Conservation (phyloP, 1,140 invertebrate genomes). For the Triops cancriformis region DNA sequence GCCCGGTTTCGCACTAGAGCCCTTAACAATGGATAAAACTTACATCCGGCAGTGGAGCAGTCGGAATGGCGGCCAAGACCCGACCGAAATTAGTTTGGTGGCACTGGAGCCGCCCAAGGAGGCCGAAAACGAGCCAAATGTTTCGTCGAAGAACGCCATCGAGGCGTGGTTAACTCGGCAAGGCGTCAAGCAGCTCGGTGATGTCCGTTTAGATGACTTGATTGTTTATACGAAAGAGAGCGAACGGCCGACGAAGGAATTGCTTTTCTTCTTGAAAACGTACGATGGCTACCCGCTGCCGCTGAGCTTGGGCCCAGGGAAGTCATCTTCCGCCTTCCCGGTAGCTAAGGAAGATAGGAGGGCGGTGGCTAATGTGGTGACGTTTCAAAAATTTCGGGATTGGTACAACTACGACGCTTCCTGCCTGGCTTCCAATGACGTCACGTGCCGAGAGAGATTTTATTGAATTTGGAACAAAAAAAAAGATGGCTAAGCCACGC, state of each 20-base stretch:
- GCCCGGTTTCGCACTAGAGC: neutral
- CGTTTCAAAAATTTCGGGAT: neutral
- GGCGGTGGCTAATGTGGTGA: neutral
- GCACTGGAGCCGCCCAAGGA: neutral
- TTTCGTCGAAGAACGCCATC: neutral
- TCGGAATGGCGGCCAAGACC: neutral
- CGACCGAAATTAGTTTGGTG: neutral
- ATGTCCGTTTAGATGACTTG: neutral
- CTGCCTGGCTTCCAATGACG: neutral
- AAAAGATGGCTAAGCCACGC: no score
- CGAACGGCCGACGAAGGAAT: neutral
- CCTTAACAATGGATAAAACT: neutral
- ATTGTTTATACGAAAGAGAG: neutral
- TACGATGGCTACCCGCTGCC: neutral
- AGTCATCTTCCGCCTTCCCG: neutral
- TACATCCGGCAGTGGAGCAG: neutral
- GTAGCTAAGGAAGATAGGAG: neutral
- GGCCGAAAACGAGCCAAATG: no score
- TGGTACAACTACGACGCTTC: constrained; percentile 4
- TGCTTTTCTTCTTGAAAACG: neutral
- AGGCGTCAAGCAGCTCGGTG: neutral
- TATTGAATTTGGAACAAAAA: neutral
- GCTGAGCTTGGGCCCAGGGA: neutral
- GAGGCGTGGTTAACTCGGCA: neutral
- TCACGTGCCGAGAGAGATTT: neutral